Evolutionary conservation across 1,140 invertebrate genomes (phyloP), one percentile per base, ranked within the genome.

Genomic region (Himalopsyche phryganea): DNA sequence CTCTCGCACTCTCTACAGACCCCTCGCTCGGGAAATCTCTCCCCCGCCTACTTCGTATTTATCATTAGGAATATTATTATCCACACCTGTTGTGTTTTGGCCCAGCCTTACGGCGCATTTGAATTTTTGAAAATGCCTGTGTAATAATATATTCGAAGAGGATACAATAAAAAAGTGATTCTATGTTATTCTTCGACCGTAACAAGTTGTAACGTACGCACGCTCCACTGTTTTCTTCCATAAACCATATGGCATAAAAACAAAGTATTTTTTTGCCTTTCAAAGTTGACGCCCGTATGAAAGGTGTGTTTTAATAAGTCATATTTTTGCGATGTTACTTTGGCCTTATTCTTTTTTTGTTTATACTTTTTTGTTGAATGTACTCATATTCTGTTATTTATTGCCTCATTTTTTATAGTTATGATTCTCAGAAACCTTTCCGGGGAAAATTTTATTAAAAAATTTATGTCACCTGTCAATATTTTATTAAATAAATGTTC

Each of bases 101-200:
- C 52, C 53, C 35, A 44, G 46, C 53, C 57, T 54, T 58, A 60
- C 58, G 54, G 62, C 52, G 42, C 46, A 56, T 60, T 64, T 60
- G 50, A 64, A 60, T 64, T 57, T 61, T 64, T 64, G 41, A 51
- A 52, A 58, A 52, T 40, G 40, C 45, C 49, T 17, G 49, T 51
- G 44, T 51, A 51, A 41, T 51, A 51, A 58, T 17, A 58, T 52
- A 45, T 42, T 58, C 48, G 46, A 32, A 41, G 48, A 35, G 54
- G 54, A 36, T 40, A 41, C 54, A 64, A 60, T 64, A 64, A 64
- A 64, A 64, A 64, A 52, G 62, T 49, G 62, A 60, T 64, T 60
- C 58, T 44, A 64, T 59, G 57, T 51, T 58, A 58, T 50, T 60
- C 47, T 38, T 38, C 44, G 33, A 46, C 62, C 62, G 54, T 64